Evolutionary conservation across 2,797 vertebrate species (phyloP).

Genomic region (Apogon talboti): DNA sequence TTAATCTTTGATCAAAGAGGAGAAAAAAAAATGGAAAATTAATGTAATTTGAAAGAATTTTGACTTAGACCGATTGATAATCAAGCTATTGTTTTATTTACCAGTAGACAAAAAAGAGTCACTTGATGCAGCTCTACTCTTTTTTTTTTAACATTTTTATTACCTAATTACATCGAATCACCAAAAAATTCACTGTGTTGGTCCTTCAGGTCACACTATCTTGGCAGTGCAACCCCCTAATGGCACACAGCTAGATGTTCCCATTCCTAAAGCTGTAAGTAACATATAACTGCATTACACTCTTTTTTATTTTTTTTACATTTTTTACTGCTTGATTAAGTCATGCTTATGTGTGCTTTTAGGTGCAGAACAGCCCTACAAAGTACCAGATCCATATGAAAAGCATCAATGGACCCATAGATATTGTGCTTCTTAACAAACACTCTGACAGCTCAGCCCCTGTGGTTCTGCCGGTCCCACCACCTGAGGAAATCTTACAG

Average conservation of each 20-base stretch:
- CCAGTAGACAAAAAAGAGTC: no score
- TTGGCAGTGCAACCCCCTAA: slow-evolving; percentile 90
- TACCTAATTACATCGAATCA: no score
- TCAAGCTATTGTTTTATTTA: no score
- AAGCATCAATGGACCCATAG: slow-evolving; percentile 91
- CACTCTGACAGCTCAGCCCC: slow-evolving; percentile 86
- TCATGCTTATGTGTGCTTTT: slow-evolving; percentile 8
- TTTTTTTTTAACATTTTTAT: slow-evolving; percentile 2
- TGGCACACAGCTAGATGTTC: slow-evolving; percentile 93
- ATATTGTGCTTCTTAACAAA: slow-evolving; percentile 94
- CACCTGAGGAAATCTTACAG: slow-evolving; percentile 90
- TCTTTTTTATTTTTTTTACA: neutral
- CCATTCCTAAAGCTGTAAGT: slow-evolving; percentile 94
- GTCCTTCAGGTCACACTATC: slow-evolving; percentile 88
- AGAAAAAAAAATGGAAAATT: no score
- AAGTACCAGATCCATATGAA: slow-evolving; percentile 95
- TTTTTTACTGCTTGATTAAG: neutral
- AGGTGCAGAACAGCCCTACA: slow-evolving; percentile 90
- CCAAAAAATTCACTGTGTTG: neutral
- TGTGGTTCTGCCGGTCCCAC: slow-evolving; percentile 91
- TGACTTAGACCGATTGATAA: no score
- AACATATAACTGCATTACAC: neutral
- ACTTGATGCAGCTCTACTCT: neutral
- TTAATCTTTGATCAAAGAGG: no score
- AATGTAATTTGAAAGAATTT: no score